phyloP scores from a whole-genome alignment of 2,888 invertebrate genomes.

The Drosophila flavopinicola region DNA sequence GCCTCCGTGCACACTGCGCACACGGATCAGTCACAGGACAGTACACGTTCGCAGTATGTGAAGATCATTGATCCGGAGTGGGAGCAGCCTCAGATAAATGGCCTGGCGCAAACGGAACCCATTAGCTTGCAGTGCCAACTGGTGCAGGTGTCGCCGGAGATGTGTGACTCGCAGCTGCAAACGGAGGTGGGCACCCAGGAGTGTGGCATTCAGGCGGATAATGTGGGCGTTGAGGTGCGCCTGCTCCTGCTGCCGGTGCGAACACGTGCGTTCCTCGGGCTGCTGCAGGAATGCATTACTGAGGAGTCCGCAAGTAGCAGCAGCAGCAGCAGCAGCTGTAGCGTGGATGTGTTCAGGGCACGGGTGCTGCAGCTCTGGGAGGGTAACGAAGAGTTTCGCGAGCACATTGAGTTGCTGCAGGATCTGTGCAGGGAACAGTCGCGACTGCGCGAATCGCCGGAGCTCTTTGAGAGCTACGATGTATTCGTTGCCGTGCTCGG shows the following conservation, averaged over 20 bases:
- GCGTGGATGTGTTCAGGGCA: constrained; percentile 36
- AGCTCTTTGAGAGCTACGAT: constrained; percentile 67
- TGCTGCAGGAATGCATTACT: constrained; percentile 46
- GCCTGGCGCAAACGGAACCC: constrained; percentile 52
- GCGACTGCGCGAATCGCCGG: neutral
- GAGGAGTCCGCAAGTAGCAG: neutral
- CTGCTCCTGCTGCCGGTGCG: constrained; percentile 56
- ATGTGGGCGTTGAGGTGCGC: constrained; percentile 60
- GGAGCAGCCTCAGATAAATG: constrained; percentile 36
- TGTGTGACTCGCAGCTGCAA: constrained; percentile 48
- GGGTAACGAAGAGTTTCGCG: constrained; percentile 68
- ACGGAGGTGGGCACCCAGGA: constrained; percentile 37
- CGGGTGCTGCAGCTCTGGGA: constrained; percentile 69
- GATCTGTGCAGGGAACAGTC: constrained; percentile 41
- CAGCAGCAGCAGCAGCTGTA: constrained; percentile 7
- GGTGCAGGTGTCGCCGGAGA: constrained; percentile 39
- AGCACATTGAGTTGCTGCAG: constrained; percentile 69
- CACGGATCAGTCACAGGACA: constrained; percentile 12
- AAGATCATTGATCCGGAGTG: constrained; percentile 18
- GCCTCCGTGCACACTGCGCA: constrained; percentile 33
- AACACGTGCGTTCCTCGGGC: constrained; percentile 57
- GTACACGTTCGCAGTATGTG: constrained; percentile 21
- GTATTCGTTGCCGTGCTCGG: constrained; percentile 74
- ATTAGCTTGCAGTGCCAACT: constrained; percentile 1
- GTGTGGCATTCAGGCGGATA: constrained; percentile 65